A percentile compares a stretch with the other conserved stretches of the same genome.
These are phyloP conservation scores for Clarias laeviceps DNA, from an alignment of 2,797 vertebrate genomes.

Conservation along the genomic window DNA sequence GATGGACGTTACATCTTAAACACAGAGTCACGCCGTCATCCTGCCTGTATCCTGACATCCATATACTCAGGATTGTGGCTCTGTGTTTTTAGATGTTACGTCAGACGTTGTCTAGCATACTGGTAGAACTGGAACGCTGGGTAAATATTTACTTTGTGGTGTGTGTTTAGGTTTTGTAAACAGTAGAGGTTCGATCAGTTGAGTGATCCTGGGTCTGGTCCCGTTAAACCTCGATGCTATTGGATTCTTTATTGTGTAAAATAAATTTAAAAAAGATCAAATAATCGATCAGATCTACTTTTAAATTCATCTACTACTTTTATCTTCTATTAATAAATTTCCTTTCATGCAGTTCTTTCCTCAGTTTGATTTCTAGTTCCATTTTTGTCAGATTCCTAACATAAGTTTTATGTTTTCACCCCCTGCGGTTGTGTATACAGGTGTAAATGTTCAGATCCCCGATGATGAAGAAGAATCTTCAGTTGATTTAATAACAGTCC, in stretches of 20 bases:
- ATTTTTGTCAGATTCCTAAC: not conserved
- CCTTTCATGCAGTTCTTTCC: not conserved
- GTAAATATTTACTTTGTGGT: not conserved
- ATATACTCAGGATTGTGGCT: not conserved
- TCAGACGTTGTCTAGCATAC: not conserved
- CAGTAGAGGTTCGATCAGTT: no score
- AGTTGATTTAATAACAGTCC: not conserved
- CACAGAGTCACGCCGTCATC: no score
- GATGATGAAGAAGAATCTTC: not conserved
- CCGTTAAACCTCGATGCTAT: no score
- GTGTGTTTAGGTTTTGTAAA: not conserved
- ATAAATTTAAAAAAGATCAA: no score
- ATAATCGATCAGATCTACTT: not conserved
- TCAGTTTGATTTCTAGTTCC: not conserved
- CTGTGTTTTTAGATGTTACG: not conserved
- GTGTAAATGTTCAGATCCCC: not conserved
- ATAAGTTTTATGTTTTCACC: not conserved
- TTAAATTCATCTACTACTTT: not conserved
- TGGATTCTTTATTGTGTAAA: no score
- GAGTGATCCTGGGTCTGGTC: no score
- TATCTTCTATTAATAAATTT: not conserved
- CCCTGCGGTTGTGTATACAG: not conserved
- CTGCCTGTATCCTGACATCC: no score
- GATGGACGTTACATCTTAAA: not conserved
- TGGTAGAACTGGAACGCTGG: not conserved